Base-by-base conservation (phyloP, 2,797 vertebrate genomes). In the Melanotaenia pygmaea region DNA sequence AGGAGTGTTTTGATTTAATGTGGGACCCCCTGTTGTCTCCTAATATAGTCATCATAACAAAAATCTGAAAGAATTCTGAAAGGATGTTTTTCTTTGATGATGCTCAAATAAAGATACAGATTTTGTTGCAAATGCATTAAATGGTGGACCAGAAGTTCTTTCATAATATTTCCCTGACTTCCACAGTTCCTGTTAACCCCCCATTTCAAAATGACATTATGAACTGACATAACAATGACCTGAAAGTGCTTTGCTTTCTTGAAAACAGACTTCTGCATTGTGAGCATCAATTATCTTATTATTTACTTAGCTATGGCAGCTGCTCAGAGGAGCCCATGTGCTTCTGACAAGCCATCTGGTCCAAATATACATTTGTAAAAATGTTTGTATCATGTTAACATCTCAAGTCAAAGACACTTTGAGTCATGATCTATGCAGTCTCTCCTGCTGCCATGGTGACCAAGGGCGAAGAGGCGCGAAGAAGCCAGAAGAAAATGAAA, bases 391-490 rank as follows among this genome's bases (percentile, higher is more conserved):
- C 51, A 53, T 53, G 24, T 12, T 28, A 28, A 30, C 28, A 30
- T 30, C 28, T 30, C 30, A 24, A 5, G 11, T 30, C 11, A 56
- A 56, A 56, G 1, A 32, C 28, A 7, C 54, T 18, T 16, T 8
- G 16, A 56, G 26, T 30, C 16, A 24, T 30, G 54, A 56, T 56
- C 5, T 30, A 56, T 56, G 26, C 54, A 56, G 54, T 30, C 13
- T 16, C 1, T 32, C 2, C 22, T 71, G 72, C 60, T 76, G 69
- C 64, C 16, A 38, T 62, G 74, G 63, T 11, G 60, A 74, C 9
- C 61, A 72, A 70, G 38, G 71, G 64, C 32, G 43, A 16, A 61
- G 35, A 67, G 14, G 16, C 50, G 59, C 28, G 2, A 10, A 38
- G 64, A 16, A 13, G 9, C 50, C 13, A 54, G 34, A n/a, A 3